Conservation (phyloP, 2,113 vertebrate species). For the Anarrhichthys ocellatus region DNA sequence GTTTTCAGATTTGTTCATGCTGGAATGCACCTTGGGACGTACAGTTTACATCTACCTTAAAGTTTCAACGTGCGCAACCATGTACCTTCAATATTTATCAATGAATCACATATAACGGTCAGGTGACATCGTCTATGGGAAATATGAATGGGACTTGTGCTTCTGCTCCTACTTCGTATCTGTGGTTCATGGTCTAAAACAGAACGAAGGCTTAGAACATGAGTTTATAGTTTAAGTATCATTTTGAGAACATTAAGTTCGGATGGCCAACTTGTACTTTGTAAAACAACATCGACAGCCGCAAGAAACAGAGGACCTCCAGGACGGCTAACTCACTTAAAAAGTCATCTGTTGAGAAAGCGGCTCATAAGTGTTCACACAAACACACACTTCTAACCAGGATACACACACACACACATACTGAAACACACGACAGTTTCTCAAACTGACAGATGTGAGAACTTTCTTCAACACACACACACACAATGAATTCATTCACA, state of each 20-base stretch:
- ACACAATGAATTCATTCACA: conserved; percentile 70
- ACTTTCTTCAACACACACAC: conserved; percentile 45
- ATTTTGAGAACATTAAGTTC: background rate
- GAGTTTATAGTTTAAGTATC: background rate
- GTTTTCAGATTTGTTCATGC: background rate
- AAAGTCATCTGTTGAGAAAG: conserved; percentile 2
- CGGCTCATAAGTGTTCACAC: background rate
- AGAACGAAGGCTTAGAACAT: background rate
- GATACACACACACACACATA: conserved; percentile 10
- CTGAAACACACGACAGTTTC: conserved; percentile 33
- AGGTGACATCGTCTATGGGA: background rate
- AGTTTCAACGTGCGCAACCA: background rate
- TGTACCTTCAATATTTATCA: background rate
- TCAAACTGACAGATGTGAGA: conserved; percentile 66
- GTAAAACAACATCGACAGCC: background rate
- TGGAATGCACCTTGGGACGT: background rate
- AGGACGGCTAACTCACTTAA: background rate
- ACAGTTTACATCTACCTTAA: background rate
- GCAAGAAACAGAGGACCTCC: background rate
- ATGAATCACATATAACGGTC: background rate
- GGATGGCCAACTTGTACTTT: background rate
- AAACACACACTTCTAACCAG: background rate
- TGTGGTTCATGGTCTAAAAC: background rate
- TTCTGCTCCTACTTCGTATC: background rate
- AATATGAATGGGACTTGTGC: background rate